These are phyloP conservation scores for Limnodromus scolopaceus DNA, from an alignment of 2,797 vertebrate species.

Conservation along the genomic window DNA sequence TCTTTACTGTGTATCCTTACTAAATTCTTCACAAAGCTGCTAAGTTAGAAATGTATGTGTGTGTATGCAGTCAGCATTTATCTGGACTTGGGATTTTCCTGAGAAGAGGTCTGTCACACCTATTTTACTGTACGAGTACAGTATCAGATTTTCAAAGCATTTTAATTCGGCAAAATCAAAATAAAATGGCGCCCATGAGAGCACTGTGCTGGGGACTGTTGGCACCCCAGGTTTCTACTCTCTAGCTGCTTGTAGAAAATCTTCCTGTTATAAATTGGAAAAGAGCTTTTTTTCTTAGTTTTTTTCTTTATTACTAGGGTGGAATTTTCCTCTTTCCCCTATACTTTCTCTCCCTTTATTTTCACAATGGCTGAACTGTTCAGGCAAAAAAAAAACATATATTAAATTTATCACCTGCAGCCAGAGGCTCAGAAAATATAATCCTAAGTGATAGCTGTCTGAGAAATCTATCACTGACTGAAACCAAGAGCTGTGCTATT, in stretches of 20 bases:
- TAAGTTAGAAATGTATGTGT: neutral
- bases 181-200: neutral
- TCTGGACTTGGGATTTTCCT: neutral
- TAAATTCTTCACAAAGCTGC: neutral
- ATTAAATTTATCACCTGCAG: neutral
- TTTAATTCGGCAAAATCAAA: neutral
- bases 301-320: neutral
- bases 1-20: neutral
- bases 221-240: neutral
- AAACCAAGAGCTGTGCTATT: neutral
- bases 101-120: neutral
- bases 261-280: neutral
- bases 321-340: neutral
- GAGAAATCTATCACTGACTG: neutral
- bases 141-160: neutral
- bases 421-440: conserved; percentile 17
- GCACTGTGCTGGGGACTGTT: neutral
- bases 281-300: neutral
- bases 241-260: neutral
- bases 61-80: neutral
- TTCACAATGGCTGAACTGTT: neutral
- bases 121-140: neutral
- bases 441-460: neutral
- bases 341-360: neutral
- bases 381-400: neutral